Percentiles rank a stretch among this genome's conserved stretches.
These are phyloP conservation scores for Megalops cyprinoides DNA, from an alignment of 2,797 vertebrate genomes.

Conservation along the genomic window DNA sequence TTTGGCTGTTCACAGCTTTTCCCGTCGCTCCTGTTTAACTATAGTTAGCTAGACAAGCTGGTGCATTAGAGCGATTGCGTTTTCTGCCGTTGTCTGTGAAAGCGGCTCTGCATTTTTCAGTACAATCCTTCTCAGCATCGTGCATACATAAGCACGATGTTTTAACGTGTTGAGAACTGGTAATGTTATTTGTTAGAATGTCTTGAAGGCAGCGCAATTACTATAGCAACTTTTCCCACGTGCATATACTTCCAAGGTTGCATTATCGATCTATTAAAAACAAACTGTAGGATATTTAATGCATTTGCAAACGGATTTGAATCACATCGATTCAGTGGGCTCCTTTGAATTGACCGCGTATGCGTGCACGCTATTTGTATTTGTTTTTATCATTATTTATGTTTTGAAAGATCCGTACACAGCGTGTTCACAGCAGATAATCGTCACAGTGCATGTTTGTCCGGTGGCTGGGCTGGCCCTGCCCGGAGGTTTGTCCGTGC, in stretches of 20 bases:
- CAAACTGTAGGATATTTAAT: background rate
- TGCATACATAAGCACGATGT: background rate
- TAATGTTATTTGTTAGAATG: conserved; percentile 1
- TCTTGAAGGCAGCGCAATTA: too few relatives aligned
- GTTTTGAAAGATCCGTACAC: background rate
- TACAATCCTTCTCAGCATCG: too few relatives aligned
- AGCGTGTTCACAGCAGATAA: too few relatives aligned
- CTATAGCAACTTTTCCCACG: too few relatives aligned
- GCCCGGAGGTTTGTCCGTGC: background rate
- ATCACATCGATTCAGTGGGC: too few relatives aligned
- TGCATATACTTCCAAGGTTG: background rate
- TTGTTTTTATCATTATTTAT: background rate
- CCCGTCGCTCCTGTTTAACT: background rate
- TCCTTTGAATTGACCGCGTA: too few relatives aligned
- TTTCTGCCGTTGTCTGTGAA: background rate
- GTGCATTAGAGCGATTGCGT: background rate
- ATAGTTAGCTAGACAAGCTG: background rate
- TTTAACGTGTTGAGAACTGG: background rate
- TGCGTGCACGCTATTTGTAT: too few relatives aligned
- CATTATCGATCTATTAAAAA: background rate
- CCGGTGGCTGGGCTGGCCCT: background rate
- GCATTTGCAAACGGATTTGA: background rate
- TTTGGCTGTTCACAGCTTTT: conserved; percentile 2
- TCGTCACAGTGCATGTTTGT: background rate
- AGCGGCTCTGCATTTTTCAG: too few relatives aligned